Percentiles rank a stretch among this genome's conserved stretches.
phyloP scores from a whole-genome alignment of 2,888 invertebrate genomes.

The Cerastis rubricosa region DNA sequence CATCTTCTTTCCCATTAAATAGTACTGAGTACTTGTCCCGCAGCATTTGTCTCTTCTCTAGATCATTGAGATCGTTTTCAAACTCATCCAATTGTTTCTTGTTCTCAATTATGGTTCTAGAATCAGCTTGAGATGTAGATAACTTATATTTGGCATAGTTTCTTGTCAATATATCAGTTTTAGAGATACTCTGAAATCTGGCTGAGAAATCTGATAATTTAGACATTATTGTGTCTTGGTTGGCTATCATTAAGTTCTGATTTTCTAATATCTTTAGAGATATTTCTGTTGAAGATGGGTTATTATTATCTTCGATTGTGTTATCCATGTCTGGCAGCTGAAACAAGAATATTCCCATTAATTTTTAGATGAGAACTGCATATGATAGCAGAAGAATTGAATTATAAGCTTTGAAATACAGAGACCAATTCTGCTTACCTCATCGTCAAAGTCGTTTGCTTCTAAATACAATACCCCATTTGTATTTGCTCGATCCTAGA shows the following conservation, averaged over 20 bases:
- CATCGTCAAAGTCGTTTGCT: conserved; percentile 26
- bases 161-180: conserved; percentile 17
- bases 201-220: conserved; percentile 6
- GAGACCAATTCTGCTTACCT: conserved; percentile 4
- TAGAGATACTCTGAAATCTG: conserved; percentile 17
- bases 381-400: not conserved
- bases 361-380: not conserved
- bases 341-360: conserved; percentile 5
- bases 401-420: too few species aligned
- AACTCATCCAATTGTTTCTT: conserved; percentile 29
- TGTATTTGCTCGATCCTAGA: conserved; percentile 16
- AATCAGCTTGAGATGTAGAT: not conserved
- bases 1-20: conserved; percentile 22
- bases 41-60: conserved; percentile 21
- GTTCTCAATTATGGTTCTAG: not conserved
- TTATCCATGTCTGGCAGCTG: conserved; percentile 10
- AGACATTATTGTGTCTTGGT: conserved; percentile 30
- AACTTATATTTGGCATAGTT: not conserved
- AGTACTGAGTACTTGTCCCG: conserved; percentile 19
- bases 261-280: conserved; percentile 33
- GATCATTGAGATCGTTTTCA: conserved; percentile 23
- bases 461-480: conserved; percentile 27
- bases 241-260: conserved; percentile 27
- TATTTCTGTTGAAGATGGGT: conserved; percentile 12
- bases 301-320: not conserved